These are phyloP conservation scores for Plecotus auritus DNA, from an alignment of 2,113 vertebrate genomes.

Conservation along the genomic window DNA sequence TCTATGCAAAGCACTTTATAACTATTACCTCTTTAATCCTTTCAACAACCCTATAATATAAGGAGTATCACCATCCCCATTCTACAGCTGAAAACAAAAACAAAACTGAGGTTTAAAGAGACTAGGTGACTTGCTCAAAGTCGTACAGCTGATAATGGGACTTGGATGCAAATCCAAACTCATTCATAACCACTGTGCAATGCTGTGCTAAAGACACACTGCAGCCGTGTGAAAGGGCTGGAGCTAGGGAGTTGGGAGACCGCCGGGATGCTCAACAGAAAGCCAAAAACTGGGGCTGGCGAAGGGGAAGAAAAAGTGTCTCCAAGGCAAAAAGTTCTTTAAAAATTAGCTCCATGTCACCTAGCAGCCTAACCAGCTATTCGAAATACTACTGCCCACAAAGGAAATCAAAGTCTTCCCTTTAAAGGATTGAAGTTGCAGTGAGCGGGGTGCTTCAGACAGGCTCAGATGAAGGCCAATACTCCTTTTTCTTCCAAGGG, in stretches of 20 bases:
- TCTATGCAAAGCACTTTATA: neutral
- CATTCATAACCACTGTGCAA: neutral
- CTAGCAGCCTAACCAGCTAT: neutral
- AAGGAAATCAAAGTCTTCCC: conserved; percentile 4
- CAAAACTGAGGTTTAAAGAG: neutral
- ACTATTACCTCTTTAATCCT: conserved; percentile 7
- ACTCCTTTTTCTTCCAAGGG: neutral
- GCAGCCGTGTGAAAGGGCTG: neutral
- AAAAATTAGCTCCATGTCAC: conserved; percentile 12
- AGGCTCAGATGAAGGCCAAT: neutral
- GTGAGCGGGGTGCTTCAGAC: neutral
- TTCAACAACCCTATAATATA: neutral
- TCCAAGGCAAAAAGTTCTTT: conserved; percentile 2
- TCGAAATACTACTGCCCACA: neutral
- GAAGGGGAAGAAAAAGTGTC: conserved; percentile 2
- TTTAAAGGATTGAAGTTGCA: neutral
- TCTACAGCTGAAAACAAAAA: neutral
- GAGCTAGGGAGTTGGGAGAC: neutral
- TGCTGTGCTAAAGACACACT: neutral
- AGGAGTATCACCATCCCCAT: neutral
- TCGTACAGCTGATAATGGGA: neutral
- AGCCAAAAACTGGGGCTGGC: neutral
- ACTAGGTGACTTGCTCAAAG: neutral
- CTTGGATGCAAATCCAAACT: neutral
- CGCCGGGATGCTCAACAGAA: neutral